A percentile compares a stretch with the other conserved stretches of the same genome.
Evolutionary conservation across 92 coral and sea anemone genomes (phyloP).

Genomic region (Palythoa caribaeorum): DNA sequence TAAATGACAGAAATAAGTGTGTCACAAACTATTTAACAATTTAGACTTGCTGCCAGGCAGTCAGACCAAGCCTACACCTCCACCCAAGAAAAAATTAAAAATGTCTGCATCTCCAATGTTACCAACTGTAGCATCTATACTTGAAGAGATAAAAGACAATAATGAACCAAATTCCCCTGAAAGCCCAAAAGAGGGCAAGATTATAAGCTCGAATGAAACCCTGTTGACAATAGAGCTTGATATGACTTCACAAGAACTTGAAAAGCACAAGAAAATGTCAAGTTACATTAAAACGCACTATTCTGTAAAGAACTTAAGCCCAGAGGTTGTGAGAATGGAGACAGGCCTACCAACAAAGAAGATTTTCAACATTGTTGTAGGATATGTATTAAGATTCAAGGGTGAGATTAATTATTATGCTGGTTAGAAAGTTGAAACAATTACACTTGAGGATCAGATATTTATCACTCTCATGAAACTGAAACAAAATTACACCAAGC

Average conservation of each 20-base stretch:
- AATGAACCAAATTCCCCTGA: constrained; percentile 11
- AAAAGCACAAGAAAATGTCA: constrained; percentile 12
- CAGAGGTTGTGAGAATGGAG: not conserved
- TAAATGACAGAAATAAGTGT: constrained; percentile 4
- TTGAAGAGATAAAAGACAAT: not conserved
- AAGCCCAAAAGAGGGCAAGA: constrained; percentile 3
- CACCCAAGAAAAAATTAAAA: not conserved
- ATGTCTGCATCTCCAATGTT: not conserved
- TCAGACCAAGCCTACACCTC: not conserved
- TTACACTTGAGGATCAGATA: constrained; percentile 44
- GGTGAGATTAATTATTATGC: constrained; percentile 1
- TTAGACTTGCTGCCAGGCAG: constrained; percentile 5
- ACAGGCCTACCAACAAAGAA: too few species aligned
- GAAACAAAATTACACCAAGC: constrained; percentile 35
- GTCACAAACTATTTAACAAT: constrained; percentile 5
- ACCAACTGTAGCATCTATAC: not conserved
- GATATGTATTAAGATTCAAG: not conserved
- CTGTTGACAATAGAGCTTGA: constrained; percentile 15
- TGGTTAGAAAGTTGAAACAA: constrained; percentile 50
- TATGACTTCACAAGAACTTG: constrained; percentile 13
- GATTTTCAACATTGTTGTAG: not conserved
- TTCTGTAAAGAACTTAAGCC: constrained; percentile 2
- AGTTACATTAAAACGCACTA: not conserved
- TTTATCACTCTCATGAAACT: constrained; percentile 50
- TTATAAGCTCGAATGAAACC: not conserved